Conservation (phyloP, 92 coral and sea anemone genomes). For the Scolanthus callimorphus region DNA sequence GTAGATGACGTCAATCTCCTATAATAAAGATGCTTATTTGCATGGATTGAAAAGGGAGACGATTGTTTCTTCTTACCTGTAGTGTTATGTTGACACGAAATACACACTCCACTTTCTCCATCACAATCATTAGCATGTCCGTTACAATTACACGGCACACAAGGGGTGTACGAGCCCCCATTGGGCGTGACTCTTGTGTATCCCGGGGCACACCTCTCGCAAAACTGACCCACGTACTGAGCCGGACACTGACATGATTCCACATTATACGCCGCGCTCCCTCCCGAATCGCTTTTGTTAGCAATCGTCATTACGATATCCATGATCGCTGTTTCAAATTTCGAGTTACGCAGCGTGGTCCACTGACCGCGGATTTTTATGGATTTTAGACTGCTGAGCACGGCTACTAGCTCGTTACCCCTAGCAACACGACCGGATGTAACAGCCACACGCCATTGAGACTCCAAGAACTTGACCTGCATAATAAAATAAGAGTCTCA, state of each 20-base stretch:
- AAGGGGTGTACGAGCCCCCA: conserved; percentile 74
- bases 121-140: conserved; percentile 66
- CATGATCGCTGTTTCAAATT: conserved; percentile 17
- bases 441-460: conserved; percentile 70
- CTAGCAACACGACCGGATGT: conserved; percentile 70
- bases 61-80: too few species aligned
- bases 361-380: conserved; percentile 84
- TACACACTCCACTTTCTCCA: conserved; percentile 86
- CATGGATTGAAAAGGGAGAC: too few species aligned
- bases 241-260: conserved; percentile 79
- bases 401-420: conserved; percentile 63
- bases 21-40: too few species aligned
- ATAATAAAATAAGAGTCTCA: neutral
- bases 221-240: conserved; percentile 82
- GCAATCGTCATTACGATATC: conserved; percentile 38
- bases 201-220: conserved; percentile 89
- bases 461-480: conserved; percentile 77
- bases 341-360: conserved; percentile 41
- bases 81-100: conserved; percentile 76
- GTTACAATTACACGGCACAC: conserved; percentile 85
- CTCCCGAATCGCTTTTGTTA: conserved; percentile 11
- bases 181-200: conserved; percentile 78
- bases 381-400: conserved; percentile 65
- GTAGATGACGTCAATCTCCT: too few species aligned
- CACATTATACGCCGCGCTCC: conserved; percentile 41